phyloP scores from a whole-genome alignment of 2,113 vertebrate genomes.

The Lates calcarifer region DNA sequence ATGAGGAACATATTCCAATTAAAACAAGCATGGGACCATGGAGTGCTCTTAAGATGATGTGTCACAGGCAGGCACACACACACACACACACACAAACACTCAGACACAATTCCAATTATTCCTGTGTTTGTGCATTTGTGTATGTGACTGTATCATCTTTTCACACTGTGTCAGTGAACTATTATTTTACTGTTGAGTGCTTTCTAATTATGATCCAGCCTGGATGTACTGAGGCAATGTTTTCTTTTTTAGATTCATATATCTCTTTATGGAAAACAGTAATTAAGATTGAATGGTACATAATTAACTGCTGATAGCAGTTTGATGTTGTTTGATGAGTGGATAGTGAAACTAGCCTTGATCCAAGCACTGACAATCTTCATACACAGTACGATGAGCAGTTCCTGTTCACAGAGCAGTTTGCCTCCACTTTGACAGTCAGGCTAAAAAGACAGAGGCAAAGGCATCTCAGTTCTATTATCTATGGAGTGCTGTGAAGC shows the following conservation, averaged over 20 bases:
- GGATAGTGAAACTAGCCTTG: not conserved
- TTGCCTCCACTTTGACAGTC: conserved; percentile 43
- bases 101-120: conserved; percentile 35
- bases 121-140: conserved; percentile 34
- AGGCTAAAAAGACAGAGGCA: conserved; percentile 17
- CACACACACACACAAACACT: conserved; percentile 26
- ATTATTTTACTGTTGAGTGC: conserved; percentile 56
- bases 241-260: conserved; percentile 26
- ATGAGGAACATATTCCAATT: conserved; percentile 56
- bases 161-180: conserved; percentile 38
- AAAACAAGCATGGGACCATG: conserved; percentile 47
- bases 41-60: conserved; percentile 51
- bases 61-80: conserved; percentile 30
- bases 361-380: conserved; percentile 3
- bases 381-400: not conserved
- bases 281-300: conserved; percentile 24
- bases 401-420: conserved; percentile 30
- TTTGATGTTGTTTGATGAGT: conserved; percentile 5
- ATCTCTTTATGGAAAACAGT: conserved; percentile 40
- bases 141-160: conserved; percentile 34
- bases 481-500: conserved; percentile 53
- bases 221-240: not conserved
- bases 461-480: conserved; percentile 55
- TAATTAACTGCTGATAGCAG: conserved; percentile 38
- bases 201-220: conserved; percentile 57